A percentile compares a stretch with the other conserved stretches of the same genome.
These are phyloP conservation scores for Hycleus cichorii DNA, from an alignment of 1,140 invertebrate species.

Conservation along the genomic window DNA sequence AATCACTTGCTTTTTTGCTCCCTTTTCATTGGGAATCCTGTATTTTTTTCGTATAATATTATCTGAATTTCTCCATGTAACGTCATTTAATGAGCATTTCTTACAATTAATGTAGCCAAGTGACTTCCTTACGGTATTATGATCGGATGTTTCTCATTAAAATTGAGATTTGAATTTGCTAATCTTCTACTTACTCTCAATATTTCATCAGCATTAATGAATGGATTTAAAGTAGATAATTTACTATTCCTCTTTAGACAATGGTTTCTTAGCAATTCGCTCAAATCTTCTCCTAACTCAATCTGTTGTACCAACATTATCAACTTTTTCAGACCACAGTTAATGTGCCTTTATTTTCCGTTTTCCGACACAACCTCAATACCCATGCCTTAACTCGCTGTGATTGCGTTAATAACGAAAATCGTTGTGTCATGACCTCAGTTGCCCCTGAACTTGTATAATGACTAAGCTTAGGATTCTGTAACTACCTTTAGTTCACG, in stretches of 20 bases:
- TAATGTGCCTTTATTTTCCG: too few species aligned
- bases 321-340: too few species aligned
- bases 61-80: slow-evolving; percentile 2
- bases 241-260: too few species aligned
- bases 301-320: too few species aligned
- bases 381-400: too few species aligned
- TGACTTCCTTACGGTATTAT: slow-evolving; percentile 22
- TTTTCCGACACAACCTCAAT: too few species aligned
- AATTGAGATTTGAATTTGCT: slow-evolving; percentile 19
- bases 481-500: too few species aligned
- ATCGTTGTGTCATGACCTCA: too few species aligned
- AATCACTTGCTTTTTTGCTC: slow-evolving; percentile 1
- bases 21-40: not conserved
- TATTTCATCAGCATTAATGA: slow-evolving; percentile 21
- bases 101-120: slow-evolving; percentile 23
- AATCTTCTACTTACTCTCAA: slow-evolving; percentile 35
- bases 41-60: slow-evolving; percentile 1
- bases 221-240: not conserved
- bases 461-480: too few species aligned
- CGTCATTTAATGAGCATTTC: not conserved
- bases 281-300: too few species aligned
- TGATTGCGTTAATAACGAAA: too few species aligned
- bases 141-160: slow-evolving; percentile 27
- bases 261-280: too few species aligned
- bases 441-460: slow-evolving; percentile 1